Conservation (phyloP, 2,797 vertebrate species). For the Megaceryle alcyon region DNA sequence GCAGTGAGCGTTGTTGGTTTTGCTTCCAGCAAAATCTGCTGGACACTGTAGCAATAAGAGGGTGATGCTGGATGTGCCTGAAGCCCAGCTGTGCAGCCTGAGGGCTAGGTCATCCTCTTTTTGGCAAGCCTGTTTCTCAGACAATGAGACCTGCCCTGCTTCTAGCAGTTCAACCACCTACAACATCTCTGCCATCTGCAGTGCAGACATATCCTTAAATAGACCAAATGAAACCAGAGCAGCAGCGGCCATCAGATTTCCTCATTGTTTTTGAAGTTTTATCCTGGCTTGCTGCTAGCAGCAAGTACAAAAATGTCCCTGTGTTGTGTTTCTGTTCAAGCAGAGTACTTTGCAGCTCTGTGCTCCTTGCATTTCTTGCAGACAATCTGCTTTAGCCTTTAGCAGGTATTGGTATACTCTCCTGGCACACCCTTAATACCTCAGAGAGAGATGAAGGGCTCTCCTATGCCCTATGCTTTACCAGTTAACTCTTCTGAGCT, state of each 20-base stretch:
- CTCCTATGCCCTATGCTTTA: not conserved
- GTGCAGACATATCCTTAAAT: not conserved
- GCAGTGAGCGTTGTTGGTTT: fast-evolving
- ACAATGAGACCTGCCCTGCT: not conserved
- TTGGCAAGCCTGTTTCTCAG: not conserved
- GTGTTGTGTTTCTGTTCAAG: not conserved
- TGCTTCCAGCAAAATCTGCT: not conserved
- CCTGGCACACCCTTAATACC: not conserved
- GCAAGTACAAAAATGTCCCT: not conserved
- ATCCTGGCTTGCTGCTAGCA: not conserved
- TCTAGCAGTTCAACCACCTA: not conserved
- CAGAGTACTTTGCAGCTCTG: not conserved
- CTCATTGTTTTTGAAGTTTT: not conserved
- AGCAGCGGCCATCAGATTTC: not conserved
- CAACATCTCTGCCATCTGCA: fast-evolving
- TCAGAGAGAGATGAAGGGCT: not conserved
- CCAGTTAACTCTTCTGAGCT: not conserved
- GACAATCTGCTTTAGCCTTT: not conserved
- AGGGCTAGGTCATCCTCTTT: not conserved
- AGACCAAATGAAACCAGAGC: not conserved
- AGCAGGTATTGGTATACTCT: not conserved
- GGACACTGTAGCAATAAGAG: fast-evolving
- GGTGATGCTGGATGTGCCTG: not conserved
- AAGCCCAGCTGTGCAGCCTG: not conserved
- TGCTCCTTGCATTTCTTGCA: not conserved